A percentile compares a stretch with the other conserved stretches of the same genome.
These are phyloP conservation scores for Chrysina gloriosa DNA, from an alignment of 2,888 invertebrate species.

Conservation along the genomic window DNA sequence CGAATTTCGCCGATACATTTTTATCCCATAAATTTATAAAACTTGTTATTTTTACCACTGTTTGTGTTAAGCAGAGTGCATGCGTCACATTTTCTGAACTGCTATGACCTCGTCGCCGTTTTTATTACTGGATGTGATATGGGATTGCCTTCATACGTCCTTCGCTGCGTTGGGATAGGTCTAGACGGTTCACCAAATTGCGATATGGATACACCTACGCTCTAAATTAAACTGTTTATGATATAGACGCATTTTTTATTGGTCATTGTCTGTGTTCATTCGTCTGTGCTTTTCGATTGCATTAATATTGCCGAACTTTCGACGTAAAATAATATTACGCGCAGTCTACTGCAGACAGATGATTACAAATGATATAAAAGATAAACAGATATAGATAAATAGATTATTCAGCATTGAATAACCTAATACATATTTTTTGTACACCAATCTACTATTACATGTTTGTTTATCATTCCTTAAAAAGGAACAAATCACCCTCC, in stretches of 20 bases:
- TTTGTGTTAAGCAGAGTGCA: not conserved
- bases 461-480: too few species aligned
- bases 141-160: slow-evolving; percentile 12
- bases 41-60: slow-evolving; percentile 20
- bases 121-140: slow-evolving; percentile 19
- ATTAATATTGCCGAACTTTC: not conserved
- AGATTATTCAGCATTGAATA: too few species aligned
- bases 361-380: not conserved
- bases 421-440: too few species aligned
- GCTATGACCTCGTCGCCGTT: slow-evolving; percentile 24
- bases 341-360: not conserved
- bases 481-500: too few species aligned
- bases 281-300: slow-evolving; percentile 1
- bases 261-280: slow-evolving; percentile 21
- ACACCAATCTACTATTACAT: too few species aligned
- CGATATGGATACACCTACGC: slow-evolving; percentile 28
- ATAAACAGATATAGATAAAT: too few species aligned
- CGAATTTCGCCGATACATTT: slow-evolving; percentile 6
- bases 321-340: not conserved
- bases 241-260: slow-evolving; percentile 24
- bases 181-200: slow-evolving; percentile 33
- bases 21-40: slow-evolving; percentile 25
- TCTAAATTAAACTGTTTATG: slow-evolving; percentile 25
- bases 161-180: slow-evolving; percentile 35
- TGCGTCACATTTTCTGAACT: slow-evolving; percentile 14